These are phyloP conservation scores for Pungitius pungitius DNA, from an alignment of 2,113 vertebrate species.

Conservation along the genomic window DNA sequence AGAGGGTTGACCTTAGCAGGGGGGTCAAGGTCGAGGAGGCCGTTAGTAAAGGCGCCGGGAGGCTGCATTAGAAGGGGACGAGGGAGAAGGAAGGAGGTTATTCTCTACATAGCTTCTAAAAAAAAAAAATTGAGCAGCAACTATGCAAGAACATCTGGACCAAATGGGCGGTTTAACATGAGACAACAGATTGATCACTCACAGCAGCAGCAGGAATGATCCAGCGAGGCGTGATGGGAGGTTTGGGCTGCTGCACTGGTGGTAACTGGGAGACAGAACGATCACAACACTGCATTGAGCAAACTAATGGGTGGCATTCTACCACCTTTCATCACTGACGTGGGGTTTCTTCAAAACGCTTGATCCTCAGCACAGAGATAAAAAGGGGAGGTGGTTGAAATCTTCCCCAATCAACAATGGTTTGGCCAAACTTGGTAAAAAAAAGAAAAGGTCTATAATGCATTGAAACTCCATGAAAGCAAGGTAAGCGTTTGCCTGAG, in stretches of 20 bases:
- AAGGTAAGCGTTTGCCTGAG: neutral
- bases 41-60: constrained; percentile 80
- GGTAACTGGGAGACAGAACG: constrained; percentile 53
- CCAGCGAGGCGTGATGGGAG: constrained; percentile 88
- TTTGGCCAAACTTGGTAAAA: no score
- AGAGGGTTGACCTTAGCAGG: constrained; percentile 73
- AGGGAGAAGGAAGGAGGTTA: constrained; percentile 40
- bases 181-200: constrained; percentile 40
- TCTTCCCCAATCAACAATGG: no score
- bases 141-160: constrained; percentile 2
- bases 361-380: no score
- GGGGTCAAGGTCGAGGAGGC: constrained; percentile 81
- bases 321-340: neutral
- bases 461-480: no score
- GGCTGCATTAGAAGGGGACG: constrained; percentile 76
- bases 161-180: neutral
- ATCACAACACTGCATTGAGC: neutral
- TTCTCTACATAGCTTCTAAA: constrained; percentile 29
- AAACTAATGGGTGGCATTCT: neutral
- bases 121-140: constrained; percentile 8
- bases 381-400: no score
- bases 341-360: neutral
- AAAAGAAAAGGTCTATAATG: no score
- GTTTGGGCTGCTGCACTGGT: constrained; percentile 82
- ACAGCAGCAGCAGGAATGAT: constrained; percentile 87